These are phyloP conservation scores for Philonicus albiceps DNA, from an alignment of 2,888 invertebrate genomes.

Conservation along the genomic window DNA sequence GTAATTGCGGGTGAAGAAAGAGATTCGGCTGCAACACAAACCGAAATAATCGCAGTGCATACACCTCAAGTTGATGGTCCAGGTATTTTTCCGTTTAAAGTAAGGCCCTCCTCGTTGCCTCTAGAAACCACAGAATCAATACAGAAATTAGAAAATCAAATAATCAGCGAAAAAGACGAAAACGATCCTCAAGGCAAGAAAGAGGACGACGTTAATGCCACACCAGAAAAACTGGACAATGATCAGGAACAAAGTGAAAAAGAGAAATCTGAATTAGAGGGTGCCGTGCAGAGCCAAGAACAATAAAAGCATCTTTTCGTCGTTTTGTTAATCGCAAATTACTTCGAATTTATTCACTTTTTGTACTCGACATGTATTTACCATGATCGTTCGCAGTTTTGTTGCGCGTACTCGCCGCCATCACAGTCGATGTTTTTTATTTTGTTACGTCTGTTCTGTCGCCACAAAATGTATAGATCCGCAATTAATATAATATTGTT, in stretches of 20 bases:
- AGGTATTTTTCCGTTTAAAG: conserved; percentile 64
- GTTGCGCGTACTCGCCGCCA: neutral
- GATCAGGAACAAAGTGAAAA: conserved; percentile 18
- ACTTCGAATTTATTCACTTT: neutral
- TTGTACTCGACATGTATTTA: neutral
- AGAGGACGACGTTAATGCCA: neutral
- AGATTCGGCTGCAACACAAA: conserved; percentile 73
- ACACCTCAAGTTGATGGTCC: conserved; percentile 73
- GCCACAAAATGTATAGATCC: neutral
- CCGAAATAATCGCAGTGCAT: conserved; percentile 80
- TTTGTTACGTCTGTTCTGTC: conserved; percentile 3
- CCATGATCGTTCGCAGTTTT: neutral
- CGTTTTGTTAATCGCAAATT: neutral
- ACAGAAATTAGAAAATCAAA: neutral
- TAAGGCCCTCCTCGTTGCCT: conserved; percentile 61
- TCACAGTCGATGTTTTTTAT: neutral
- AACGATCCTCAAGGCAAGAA: neutral
- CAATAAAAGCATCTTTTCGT: neutral
- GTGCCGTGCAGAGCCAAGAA: neutral
- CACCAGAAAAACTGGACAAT: conserved; percentile 1
- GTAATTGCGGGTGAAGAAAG: conserved; percentile 52
- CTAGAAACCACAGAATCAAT: conserved; percentile 51
- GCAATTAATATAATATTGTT: neutral
- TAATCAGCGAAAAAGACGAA: conserved; percentile 4
- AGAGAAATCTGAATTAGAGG: neutral